Conservation (phyloP, 92 coral and sea anemone genomes). For the Epizoanthus rinbou region DNA sequence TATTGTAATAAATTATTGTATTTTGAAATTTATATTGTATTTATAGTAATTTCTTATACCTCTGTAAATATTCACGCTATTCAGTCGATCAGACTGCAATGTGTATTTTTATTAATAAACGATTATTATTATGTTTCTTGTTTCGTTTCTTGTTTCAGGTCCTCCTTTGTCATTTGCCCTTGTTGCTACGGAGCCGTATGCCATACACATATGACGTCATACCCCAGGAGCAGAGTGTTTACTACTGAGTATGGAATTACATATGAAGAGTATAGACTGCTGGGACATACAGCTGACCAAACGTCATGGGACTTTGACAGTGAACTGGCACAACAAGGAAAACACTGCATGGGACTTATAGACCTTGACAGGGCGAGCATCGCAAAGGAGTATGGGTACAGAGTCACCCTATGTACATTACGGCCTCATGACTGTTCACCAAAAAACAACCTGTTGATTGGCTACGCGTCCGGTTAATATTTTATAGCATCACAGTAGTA, state of each 20-base stretch:
- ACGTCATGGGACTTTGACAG: constrained; percentile 41
- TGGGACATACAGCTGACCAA: constrained; percentile 39
- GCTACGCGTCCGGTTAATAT: neutral
- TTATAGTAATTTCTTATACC: too few relatives aligned
- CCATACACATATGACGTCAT: constrained; percentile 31
- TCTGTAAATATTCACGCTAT: too few relatives aligned
- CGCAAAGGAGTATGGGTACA: constrained; percentile 45
- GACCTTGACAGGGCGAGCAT: constrained; percentile 27
- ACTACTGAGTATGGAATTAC: neutral
- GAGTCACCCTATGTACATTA: constrained; percentile 25
- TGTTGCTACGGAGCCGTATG: constrained; percentile 37
- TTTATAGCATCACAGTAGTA: too few relatives aligned
- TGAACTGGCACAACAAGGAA: constrained; percentile 27
- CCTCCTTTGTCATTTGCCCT: constrained; percentile 33
- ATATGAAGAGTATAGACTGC: constrained; percentile 20
- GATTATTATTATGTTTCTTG: too few relatives aligned
- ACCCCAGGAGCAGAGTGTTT: constrained; percentile 23
- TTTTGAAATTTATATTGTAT: too few relatives aligned
- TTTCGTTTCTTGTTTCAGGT: too few relatives aligned
- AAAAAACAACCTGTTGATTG: constrained; percentile 27
- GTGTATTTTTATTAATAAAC: too few relatives aligned
- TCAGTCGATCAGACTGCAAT: too few relatives aligned
- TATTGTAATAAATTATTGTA: too few relatives aligned
- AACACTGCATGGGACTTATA: constrained; percentile 39
- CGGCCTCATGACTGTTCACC: constrained; percentile 31